These are phyloP conservation scores for Nothura maculosa DNA, from an alignment of 2,797 vertebrate species.

Conservation along the genomic window DNA sequence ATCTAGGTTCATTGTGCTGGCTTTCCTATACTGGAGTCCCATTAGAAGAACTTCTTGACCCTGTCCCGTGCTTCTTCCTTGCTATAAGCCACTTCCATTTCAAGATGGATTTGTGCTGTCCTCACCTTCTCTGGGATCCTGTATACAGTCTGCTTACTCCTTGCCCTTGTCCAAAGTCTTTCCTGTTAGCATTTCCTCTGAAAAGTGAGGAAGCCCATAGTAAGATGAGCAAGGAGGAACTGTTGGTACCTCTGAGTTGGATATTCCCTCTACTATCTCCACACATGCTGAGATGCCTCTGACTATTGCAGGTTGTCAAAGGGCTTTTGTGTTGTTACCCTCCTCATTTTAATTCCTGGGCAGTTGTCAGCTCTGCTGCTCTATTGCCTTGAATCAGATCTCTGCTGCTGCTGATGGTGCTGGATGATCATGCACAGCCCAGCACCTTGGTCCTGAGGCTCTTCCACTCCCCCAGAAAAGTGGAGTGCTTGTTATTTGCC, in stretches of 20 bases:
- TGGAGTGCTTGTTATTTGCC: neutral
- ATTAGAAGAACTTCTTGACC: neutral
- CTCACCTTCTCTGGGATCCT: neutral
- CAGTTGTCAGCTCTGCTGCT: neutral
- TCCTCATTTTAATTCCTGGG: neutral
- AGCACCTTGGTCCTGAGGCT: neutral
- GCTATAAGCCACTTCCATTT: neutral
- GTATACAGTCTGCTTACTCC: neutral
- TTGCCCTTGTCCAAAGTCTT: neutral
- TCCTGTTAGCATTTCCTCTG: neutral
- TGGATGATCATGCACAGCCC: neutral
- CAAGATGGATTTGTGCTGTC: neutral
- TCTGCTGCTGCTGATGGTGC: neutral
- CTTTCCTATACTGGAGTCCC: neutral
- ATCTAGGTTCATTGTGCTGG: neutral
- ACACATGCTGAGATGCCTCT: rapidly evolving
- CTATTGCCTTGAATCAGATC: neutral
- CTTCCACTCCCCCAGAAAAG: neutral
- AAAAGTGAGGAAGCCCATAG: neutral
- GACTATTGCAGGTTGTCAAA: neutral
- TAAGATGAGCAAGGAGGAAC: neutral
- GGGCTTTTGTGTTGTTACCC: neutral
- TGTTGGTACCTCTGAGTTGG: neutral
- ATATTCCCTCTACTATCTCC: neutral
- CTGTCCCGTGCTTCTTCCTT: neutral